phyloP scores from a whole-genome alignment of 2,888 invertebrate species.

The Phoronis australis region DNA sequence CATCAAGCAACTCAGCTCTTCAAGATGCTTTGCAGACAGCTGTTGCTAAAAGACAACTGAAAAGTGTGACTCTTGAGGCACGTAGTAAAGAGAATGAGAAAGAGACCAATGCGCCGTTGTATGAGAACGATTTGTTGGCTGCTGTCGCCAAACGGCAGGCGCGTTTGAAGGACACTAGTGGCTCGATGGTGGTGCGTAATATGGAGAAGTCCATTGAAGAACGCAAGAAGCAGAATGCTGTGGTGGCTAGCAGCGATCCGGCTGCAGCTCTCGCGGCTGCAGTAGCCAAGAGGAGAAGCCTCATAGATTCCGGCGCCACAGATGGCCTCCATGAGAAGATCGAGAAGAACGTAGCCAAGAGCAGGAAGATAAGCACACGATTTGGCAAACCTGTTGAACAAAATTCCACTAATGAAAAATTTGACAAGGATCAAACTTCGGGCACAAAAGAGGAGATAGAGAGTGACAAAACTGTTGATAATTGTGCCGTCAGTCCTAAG shows the following conservation, averaged over 20 bases:
- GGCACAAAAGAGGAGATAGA: too few species aligned
- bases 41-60: constrained; percentile 34
- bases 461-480: constrained; percentile 1
- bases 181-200: not conserved
- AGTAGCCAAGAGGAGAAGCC: constrained; percentile 13
- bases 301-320: constrained; percentile 11
- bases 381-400: not conserved
- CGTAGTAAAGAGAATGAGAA: too few species aligned
- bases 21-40: constrained; percentile 39
- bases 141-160: not conserved
- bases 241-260: not conserved
- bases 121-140: not conserved
- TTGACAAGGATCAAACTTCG: too few species aligned
- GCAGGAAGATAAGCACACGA: constrained; percentile 12
- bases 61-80: too few species aligned
- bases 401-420: too few species aligned
- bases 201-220: not conserved
- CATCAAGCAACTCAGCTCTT: too few species aligned
- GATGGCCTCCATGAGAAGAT: constrained; percentile 10
- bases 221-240: not conserved
- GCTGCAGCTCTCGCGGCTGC: constrained; percentile 21
- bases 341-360: constrained; percentile 8
- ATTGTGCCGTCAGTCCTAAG: not conserved
- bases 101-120: too few species aligned
- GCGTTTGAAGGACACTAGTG: not conserved